Percentiles rank a stretch among this genome's conserved stretches.
Evolutionary conservation across 2,888 invertebrate genomes (phyloP).

Genomic region (Calephelis perditalis): DNA sequence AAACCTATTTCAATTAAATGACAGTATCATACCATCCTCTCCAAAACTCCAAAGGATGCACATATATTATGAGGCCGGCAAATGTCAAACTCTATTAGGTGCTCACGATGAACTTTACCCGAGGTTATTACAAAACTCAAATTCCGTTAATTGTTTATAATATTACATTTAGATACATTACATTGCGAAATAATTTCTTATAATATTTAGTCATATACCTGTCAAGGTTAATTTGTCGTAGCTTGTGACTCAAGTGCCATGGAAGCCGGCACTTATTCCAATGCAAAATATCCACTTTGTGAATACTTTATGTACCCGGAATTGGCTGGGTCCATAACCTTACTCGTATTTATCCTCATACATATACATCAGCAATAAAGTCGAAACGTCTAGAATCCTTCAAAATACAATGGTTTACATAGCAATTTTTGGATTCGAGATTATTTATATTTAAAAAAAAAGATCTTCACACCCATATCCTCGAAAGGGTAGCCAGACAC

Average conservation of each 20-base stretch:
- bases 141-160: conserved; percentile 25
- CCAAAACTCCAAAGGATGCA: conserved; percentile 51
- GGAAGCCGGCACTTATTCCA: conserved; percentile 33
- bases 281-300: conserved; percentile 33
- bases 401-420: not conserved
- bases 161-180: conserved; percentile 12
- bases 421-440: too few species aligned
- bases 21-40: not conserved
- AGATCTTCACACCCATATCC: too few species aligned
- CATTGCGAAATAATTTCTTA: conserved; percentile 12
- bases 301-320: conserved; percentile 22
- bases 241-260: conserved; percentile 42
- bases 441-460: too few species aligned
- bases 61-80: conserved; percentile 47
- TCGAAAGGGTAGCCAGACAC: too few species aligned
- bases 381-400: not conserved
- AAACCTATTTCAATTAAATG: not conserved
- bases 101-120: conserved; percentile 51
- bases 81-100: conserved; percentile 54
- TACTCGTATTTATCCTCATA: not conserved
- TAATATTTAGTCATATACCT: conserved; percentile 12
- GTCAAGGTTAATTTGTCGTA: conserved; percentile 17
- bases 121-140: conserved; percentile 28
- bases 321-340: conserved; percentile 9
- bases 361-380: not conserved